A percentile compares a stretch with the other conserved stretches of the same genome.
Conservation (phyloP, 1,140 invertebrate genomes). For the Formica selysi region DNA sequence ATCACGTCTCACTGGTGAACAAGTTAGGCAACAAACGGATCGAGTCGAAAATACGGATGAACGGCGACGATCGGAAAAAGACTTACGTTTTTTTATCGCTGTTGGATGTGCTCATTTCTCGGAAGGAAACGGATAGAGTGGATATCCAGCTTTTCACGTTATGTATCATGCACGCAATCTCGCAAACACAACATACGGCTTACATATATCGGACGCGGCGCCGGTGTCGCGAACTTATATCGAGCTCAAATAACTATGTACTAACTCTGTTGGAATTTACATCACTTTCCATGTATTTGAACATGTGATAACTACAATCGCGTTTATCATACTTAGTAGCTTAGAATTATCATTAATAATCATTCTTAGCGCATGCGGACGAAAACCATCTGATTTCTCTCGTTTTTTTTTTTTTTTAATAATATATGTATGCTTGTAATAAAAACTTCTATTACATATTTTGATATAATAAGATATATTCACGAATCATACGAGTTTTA, state of each 20-base stretch:
- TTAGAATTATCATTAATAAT: neutral
- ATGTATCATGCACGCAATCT: no score
- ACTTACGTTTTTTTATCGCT: conserved; percentile 52
- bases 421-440: no score
- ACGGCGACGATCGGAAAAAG: neutral
- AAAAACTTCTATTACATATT: no score
- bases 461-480: no score
- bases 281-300: neutral
- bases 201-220: neutral
- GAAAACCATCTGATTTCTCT: no score
- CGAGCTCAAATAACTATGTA: neutral
- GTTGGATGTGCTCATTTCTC: conserved; percentile 53
- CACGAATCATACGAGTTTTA: no score
- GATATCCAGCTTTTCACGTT: neutral
- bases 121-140: neutral
- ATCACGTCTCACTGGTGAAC: neutral
- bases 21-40: neutral
- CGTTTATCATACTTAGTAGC: neutral
- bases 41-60: neutral
- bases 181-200: neutral
- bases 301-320: neutral
- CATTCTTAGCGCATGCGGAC: no score
- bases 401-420: no score
- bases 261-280: neutral
- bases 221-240: neutral